Evolutionary conservation across 2,888 invertebrate genomes (phyloP), one percentile per base, ranked within the genome.

Genomic region (Melanchra persicariae): DNA sequence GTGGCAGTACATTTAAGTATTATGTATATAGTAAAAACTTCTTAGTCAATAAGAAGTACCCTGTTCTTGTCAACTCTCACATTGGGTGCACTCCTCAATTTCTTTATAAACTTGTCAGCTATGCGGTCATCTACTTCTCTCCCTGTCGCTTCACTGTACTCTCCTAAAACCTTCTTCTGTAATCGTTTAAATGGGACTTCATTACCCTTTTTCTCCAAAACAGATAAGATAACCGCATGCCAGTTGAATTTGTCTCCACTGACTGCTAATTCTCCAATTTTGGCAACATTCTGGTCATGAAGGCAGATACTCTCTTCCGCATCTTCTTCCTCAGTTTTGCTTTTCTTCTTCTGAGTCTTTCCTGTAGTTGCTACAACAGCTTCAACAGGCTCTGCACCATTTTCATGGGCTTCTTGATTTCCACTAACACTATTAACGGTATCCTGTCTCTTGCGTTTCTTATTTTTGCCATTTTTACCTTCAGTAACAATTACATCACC

Each of bases 171-270:
- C 93, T 98, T 98, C 89, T 98, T 98, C 85, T 97, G 97, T 24
- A 98, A 92, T 85, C 98, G 97, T 87, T 97, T 98, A 69, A 98
- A 89, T 0, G 97, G 96, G 55, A 98, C 94, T 86, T 97, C 97
- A 81, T 97, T 97, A 8, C 96, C 97, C 85, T 95, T 95, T 61
- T 95, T 94, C 74, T 95, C 87, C 67, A 97, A 89, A 59, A 97
- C 93, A 4, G 96, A 93, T 70, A 95, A 83, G 22, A 96, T 96
- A 6, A 94, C 93, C 10, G 91, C 92, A 83, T 95, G 95, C 96
- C 96, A 96, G 74, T 96, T 91, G 70, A 96, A 96, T 80, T 93
- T 94, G 0, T 93, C 94, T 69, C 80, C 85, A 62, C 86, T 91
- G 77, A 90, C 83, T 10, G 85, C 88, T 63, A 89, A 81, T 83